Evolutionary conservation across 1,140 invertebrate genomes (phyloP).

Genomic region (Neodiprion fabricii): DNA sequence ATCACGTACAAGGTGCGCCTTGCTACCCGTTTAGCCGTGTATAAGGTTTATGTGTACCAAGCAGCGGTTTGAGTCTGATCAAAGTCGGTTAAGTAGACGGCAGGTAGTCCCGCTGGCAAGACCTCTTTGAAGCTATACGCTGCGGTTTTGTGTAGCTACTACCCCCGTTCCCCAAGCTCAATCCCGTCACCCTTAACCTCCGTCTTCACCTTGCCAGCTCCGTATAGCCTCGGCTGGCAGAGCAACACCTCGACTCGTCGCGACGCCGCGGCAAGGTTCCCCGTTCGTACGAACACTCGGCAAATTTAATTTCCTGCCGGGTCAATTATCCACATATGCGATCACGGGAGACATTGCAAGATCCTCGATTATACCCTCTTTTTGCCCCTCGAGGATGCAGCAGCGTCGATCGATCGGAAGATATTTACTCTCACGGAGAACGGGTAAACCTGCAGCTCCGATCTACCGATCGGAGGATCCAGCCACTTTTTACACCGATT

Average conservation of each 20-base stretch:
- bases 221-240: constrained; percentile 5
- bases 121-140: constrained; percentile 52
- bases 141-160: constrained; percentile 49
- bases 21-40: no score
- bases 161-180: constrained; percentile 27
- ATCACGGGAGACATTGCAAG: background rate
- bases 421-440: background rate
- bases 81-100: constrained; percentile 59
- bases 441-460: background rate
- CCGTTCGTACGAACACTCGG: no score
- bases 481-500: background rate
- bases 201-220: constrained; percentile 24
- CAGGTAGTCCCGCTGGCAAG: constrained; percentile 25
- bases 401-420: no score
- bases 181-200: constrained; percentile 24
- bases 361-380: background rate
- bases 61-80: constrained; percentile 56
- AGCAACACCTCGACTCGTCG: background rate
- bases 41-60: background rate
- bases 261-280: background rate
- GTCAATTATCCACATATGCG: no score
- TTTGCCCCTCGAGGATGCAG: background rate
- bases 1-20: no score
- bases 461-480: background rate
- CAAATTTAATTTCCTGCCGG: no score